phyloP scores from a whole-genome alignment of 2,888 invertebrate species.

The Cerceris rybyensis region DNA sequence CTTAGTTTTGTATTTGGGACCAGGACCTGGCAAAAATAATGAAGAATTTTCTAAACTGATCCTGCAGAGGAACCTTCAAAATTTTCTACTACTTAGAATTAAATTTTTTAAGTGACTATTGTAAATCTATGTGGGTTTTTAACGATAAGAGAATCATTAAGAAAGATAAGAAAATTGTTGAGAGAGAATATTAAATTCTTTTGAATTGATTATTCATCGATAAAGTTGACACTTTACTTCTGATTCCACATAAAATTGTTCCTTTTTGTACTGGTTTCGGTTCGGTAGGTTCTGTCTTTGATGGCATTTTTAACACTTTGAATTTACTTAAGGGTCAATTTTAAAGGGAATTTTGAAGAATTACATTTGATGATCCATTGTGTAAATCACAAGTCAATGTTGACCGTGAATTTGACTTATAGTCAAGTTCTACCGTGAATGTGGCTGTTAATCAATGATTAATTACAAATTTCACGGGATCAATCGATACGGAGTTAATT shows the following conservation, averaged over 20 bases:
- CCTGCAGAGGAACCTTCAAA: too few relatives aligned
- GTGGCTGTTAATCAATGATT: not conserved
- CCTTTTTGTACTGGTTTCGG: not conserved
- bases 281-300: conserved; percentile 9
- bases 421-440: not conserved
- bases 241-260: conserved; percentile 16
- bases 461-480: not conserved
- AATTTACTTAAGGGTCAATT: conserved; percentile 36
- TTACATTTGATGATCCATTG: conserved; percentile 32
- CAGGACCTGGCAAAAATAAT: conserved; percentile 81
- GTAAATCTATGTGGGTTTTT: too few relatives aligned
- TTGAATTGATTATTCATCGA: not conserved
- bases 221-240: conserved; percentile 31
- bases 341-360: not conserved
- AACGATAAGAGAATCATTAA: too few relatives aligned
- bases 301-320: conserved; percentile 43
- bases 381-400: conserved; percentile 30
- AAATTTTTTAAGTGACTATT: too few relatives aligned
- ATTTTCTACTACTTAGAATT: too few relatives aligned
- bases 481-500: too few relatives aligned
- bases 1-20: conserved; percentile 85
- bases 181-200: not conserved
- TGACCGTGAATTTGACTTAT: conserved; percentile 1
- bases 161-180: not conserved
- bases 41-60: too few relatives aligned